Percentiles rank a stretch among this genome's conserved stretches.
These are phyloP conservation scores for Papilio machaon DNA, from an alignment of 1,140 invertebrate genomes.

Conservation along the genomic window DNA sequence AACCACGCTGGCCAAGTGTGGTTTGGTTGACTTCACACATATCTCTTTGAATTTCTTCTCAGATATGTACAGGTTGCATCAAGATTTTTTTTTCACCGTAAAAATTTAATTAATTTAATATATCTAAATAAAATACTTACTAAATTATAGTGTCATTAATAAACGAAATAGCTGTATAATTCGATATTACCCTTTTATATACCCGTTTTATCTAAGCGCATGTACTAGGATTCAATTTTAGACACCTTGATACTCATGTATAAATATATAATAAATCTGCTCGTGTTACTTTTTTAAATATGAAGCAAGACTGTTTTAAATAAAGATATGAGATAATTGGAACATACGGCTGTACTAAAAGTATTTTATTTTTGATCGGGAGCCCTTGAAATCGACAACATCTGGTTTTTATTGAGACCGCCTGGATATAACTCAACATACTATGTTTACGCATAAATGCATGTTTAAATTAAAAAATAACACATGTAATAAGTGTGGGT, in stretches of 20 bases:
- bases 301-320: conserved; percentile 12
- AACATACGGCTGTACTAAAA: conserved; percentile 31
- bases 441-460: conserved; percentile 17
- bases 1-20: too few relatives aligned
- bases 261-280: not conserved
- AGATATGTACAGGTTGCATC: too few relatives aligned
- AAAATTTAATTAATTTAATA: too few relatives aligned
- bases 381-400: conserved; percentile 50
- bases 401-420: conserved; percentile 43
- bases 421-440: not conserved
- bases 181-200: too few relatives aligned
- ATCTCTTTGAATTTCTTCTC: too few relatives aligned
- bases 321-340: conserved; percentile 38
- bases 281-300: not conserved
- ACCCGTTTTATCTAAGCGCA: too few relatives aligned
- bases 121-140: too few relatives aligned
- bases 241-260: not conserved
- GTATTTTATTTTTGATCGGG: conserved; percentile 38
- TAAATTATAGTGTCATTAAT: too few relatives aligned
- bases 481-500: not conserved
- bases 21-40: too few relatives aligned
- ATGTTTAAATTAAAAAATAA: conserved; percentile 3
- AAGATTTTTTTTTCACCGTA: too few relatives aligned
- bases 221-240: not conserved
- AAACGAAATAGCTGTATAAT: too few relatives aligned